Evolutionary conservation across 2,888 invertebrate species (phyloP), one percentile per base, ranked within the genome.

Genomic region (Lapara coniferarum): DNA sequence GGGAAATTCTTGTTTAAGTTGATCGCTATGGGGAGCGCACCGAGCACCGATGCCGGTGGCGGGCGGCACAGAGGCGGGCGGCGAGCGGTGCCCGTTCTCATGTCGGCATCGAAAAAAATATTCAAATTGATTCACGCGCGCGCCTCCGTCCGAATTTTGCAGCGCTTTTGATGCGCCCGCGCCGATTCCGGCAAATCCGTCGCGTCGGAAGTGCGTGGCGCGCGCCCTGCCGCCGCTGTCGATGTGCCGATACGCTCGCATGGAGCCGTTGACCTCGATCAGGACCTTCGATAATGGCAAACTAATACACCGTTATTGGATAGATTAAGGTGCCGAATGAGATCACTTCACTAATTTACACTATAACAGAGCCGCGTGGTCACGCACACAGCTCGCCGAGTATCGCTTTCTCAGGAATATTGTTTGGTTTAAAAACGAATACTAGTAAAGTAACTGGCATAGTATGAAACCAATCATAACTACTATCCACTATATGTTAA

Each of bases 121-220:
- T 93, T 93, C 91, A 92, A 93, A 93, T 93, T 84, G 86, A 91
- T 92, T 92, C 93, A 92, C 92, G 92, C 91, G 90, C 90, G 87
- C 88, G 85, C 83, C 89, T 84, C 87, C 85, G 90, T 90, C 92
- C 92, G 91, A 93, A 93, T 89, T 93, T 93, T 84, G 93, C 92
- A 86, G 81, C 80, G 85, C 87, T 88, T 93, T 93, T 93, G 93
- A 93, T 90, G 93, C 91, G 92, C 90, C 93, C 91, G 92, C 92
- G 86, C 85, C 92, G 92, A 92, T 93, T 93, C 93, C 92, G 92
- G 92, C 93, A 92, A 93, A 93, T 93, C 92, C 92, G 93, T 92
- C 92, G 90, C 91, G 91, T 93, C 93, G 93, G 93, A 93, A 93
- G 92, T 93, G 87, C 85, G 90, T 89, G 88, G 89, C 88, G 89